Evolutionary conservation across 2,113 vertebrate species (phyloP), one percentile per base, ranked within the genome.

Genomic region (Machaerirhynchus nigripectus): DNA sequence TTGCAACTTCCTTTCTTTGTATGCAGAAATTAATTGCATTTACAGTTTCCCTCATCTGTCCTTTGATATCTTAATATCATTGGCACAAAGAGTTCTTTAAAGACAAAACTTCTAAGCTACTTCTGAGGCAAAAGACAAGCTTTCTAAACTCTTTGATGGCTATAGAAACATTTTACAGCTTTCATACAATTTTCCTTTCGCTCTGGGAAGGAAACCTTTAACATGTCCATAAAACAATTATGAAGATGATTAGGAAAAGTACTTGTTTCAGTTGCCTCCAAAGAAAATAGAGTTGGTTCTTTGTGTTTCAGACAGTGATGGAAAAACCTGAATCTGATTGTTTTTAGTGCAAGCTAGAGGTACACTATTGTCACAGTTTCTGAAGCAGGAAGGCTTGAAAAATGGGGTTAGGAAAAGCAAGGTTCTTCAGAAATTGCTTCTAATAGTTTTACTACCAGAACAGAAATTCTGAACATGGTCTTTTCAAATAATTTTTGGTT

Each of bases 201-300:
- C 23, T 92, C 71, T 84, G 82, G 90, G 74, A 86, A 97, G 96
- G 95, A 97, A 96, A 81, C 70, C 87, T 90, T 94, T 91, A 94
- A 28, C 80, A 52, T 85, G 47, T 55, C 93, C 92, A 46, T 96
- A 67, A 88, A 96, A 91, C 82, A 93, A 49, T 80, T 73, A 26
- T 79, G 73, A 91, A 96, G 91, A 94, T 74, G 82, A 83, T 95
- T 76, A 96, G 89, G 55, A 93, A 75, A 96, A 95, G 83, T 95
- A 16, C 80, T 92, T 78, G 93, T 96, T 96, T 96, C 90, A 96
- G 95, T 96, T 90, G 90, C 92, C 92, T 96, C 95, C 95, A 96
- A 95, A 95, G 87, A 97, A 96, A 97, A 97, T 95, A 96, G 87
- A 95, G 90, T 80, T 90, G 27, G 55, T 74, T 90, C 91, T 92